A percentile compares a stretch with the other conserved stretches of the same genome.
These are phyloP conservation scores for Sialis fuliginosa DNA, from an alignment of 2,888 invertebrate genomes.

Conservation along the genomic window DNA sequence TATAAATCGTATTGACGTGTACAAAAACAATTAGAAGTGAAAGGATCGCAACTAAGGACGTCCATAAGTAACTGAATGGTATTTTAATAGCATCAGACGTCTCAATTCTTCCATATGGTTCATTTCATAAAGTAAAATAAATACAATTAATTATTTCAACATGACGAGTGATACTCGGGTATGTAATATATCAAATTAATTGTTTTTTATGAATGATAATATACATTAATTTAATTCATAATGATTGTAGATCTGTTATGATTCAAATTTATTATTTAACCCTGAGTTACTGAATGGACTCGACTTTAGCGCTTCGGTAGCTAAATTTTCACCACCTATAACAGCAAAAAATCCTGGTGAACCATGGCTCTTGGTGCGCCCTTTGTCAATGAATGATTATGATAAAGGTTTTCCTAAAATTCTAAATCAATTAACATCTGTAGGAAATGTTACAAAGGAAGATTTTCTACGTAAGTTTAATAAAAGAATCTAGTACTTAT, in stretches of 20 bases:
- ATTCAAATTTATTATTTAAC: conserved; percentile 33
- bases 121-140: too few relatives aligned
- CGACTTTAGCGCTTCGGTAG: conserved; percentile 43
- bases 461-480: conserved; percentile 59
- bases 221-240: not conserved
- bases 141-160: too few relatives aligned
- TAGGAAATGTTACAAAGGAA: conserved; percentile 60
- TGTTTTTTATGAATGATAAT: not conserved
- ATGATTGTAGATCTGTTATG: not conserved
- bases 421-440: conserved; percentile 65
- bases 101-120: too few relatives aligned
- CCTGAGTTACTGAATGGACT: conserved; percentile 44
- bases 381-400: conserved; percentile 62
- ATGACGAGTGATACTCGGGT: too few relatives aligned
- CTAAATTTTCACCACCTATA: conserved; percentile 48
- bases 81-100: too few relatives aligned
- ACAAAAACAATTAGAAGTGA: too few relatives aligned
- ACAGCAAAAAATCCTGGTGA: conserved; percentile 55
- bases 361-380: conserved; percentile 57
- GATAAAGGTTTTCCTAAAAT: conserved; percentile 70
- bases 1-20: too few relatives aligned
- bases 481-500: too few relatives aligned
- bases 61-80: too few relatives aligned
- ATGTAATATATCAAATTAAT: too few relatives aligned
- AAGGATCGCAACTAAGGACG: too few relatives aligned